Evolutionary conservation across 2,888 invertebrate species (phyloP).

Genomic region (Lissocephala sabroskyi): DNA sequence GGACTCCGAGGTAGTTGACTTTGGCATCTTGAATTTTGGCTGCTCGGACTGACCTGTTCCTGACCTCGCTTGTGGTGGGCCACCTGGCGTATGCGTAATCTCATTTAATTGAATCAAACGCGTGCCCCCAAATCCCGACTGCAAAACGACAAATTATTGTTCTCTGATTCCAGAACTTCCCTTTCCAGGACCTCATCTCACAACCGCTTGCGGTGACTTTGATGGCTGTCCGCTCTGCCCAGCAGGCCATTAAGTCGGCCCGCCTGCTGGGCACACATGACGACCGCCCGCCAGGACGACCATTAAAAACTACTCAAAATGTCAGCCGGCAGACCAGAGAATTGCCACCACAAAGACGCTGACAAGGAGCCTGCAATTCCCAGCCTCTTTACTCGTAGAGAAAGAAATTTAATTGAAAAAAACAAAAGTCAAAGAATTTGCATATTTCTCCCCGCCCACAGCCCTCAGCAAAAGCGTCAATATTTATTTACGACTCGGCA

Average conservation of each 20-base stretch:
- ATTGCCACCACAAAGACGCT: slow-evolving; percentile 2
- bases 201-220: slow-evolving; percentile 9
- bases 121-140: slow-evolving; percentile 25
- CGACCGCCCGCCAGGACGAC: no score
- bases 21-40: slow-evolving; percentile 26
- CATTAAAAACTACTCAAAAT: slow-evolving; percentile 63
- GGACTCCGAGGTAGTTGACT: slow-evolving; percentile 47
- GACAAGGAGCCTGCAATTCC: slow-evolving; percentile 1
- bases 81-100: slow-evolving; percentile 56
- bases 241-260: no score
- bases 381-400: neutral
- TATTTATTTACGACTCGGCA: slow-evolving; percentile 55
- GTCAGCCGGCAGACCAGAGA: slow-evolving; percentile 16
- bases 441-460: slow-evolving; percentile 40
- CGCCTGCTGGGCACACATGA: no score
- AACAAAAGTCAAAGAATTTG: slow-evolving; percentile 63
- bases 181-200: no score
- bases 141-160: no score
- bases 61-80: slow-evolving; percentile 6
- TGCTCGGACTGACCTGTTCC: slow-evolving; percentile 50
- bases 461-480: slow-evolving; percentile 50
- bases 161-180: no score
- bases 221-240: no score
- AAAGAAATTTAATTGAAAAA: slow-evolving; percentile 55
- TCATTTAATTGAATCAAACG: slow-evolving; percentile 60